Evolutionary conservation across 2,113 vertebrate genomes (phyloP).

Genomic region (Chrysemys picta): DNA sequence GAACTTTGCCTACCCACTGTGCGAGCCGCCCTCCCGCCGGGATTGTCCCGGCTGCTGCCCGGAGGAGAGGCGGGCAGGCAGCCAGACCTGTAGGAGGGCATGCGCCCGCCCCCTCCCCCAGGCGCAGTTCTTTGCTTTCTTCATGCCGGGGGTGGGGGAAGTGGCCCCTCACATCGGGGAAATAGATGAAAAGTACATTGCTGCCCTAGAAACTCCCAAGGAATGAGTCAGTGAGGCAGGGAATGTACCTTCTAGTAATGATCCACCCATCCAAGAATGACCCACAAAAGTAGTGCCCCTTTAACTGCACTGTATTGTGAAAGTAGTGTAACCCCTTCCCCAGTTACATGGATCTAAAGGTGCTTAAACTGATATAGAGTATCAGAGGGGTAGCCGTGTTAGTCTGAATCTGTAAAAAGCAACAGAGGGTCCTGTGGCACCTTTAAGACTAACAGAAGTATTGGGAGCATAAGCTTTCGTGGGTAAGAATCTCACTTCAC

Average conservation of each 20-base stretch:
- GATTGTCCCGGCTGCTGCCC: neutral
- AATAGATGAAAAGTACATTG: neutral
- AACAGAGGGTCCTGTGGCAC: too few relatives aligned
- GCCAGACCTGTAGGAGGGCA: neutral
- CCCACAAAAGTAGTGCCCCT: neutral
- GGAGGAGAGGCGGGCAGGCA: too few relatives aligned
- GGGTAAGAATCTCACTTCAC: too few relatives aligned
- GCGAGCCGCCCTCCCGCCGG: conserved; percentile 35
- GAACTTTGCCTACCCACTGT: conserved; percentile 17
- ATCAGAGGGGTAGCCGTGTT: too few relatives aligned
- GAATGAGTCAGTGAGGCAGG: neutral
- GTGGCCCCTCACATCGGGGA: neutral
- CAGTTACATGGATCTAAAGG: too few relatives aligned
- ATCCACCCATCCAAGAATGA: neutral
- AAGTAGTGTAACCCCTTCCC: neutral
- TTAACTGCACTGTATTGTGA: neutral
- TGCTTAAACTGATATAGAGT: neutral
- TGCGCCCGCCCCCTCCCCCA: too few relatives aligned
- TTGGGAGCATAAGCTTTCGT: too few relatives aligned
- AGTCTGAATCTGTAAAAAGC: too few relatives aligned
- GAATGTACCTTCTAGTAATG: neutral
- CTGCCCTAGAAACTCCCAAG: neutral
- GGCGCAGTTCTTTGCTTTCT: neutral
- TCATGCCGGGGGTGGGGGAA: neutral
- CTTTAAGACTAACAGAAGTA: too few relatives aligned